phyloP scores from a whole-genome alignment of 2,113 vertebrate species.

The Leuciscus idus region DNA sequence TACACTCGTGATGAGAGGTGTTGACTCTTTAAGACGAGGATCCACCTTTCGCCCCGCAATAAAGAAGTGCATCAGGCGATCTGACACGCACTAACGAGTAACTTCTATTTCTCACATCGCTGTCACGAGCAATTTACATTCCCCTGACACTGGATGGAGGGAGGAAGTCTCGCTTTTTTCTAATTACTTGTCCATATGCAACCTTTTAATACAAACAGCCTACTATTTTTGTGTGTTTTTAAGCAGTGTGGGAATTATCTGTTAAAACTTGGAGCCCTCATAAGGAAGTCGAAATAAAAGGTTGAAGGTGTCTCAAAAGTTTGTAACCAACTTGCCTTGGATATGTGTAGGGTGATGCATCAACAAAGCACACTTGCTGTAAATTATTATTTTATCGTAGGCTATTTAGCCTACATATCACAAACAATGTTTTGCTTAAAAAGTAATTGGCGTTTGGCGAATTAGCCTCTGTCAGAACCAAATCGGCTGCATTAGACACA shows the following conservation, averaged over 20 bases:
- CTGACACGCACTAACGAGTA: constrained; percentile 70
- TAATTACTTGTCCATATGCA: background rate
- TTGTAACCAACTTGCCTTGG: background rate
- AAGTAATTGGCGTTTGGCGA: too few relatives aligned
- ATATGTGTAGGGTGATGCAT: background rate
- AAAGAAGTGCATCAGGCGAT: constrained; percentile 67
- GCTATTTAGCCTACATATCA: background rate
- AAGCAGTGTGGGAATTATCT: background rate
- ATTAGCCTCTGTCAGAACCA: background rate
- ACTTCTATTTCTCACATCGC: constrained; percentile 65
- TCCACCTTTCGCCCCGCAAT: constrained; percentile 66
- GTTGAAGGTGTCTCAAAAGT: background rate
- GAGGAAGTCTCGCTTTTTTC: constrained; percentile 10
- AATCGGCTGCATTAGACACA: background rate
- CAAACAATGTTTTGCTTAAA: background rate
- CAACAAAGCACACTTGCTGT: background rate
- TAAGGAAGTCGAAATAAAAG: background rate
- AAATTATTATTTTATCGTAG: background rate
- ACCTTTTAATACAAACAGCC: background rate
- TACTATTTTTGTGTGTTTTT: background rate
- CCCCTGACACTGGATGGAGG: constrained; percentile 21
- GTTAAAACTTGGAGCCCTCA: background rate
- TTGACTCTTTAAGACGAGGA: constrained; percentile 61
- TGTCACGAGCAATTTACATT: constrained; percentile 43
- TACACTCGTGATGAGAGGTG: constrained; percentile 68